Conservation (phyloP, 2,113 vertebrate species). For the Gymnarchus niloticus region DNA sequence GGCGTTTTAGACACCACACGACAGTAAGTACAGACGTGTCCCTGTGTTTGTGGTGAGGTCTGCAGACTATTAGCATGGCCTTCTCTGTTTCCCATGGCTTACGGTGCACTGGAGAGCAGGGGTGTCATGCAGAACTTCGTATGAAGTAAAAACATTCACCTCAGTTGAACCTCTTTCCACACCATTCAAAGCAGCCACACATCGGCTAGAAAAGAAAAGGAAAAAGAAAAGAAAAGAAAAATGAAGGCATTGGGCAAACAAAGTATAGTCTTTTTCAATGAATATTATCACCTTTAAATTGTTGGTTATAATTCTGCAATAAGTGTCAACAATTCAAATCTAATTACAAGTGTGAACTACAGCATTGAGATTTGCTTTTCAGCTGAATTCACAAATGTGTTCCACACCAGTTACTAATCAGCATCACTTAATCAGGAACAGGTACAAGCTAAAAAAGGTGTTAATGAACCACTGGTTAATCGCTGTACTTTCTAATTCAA, state of each 20-base stretch:
- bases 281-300: constrained; percentile 32
- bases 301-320: constrained; percentile 26
- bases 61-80: background rate
- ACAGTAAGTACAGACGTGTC: background rate
- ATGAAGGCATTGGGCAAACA: constrained; percentile 6
- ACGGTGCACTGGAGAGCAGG: background rate
- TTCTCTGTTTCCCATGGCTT: background rate
- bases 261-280: constrained; percentile 14
- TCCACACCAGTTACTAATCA: constrained; percentile 28
- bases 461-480: constrained; percentile 29
- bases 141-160: background rate
- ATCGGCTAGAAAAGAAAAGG: background rate
- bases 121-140: background rate
- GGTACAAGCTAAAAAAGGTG: constrained; percentile 28
- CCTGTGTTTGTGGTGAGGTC: background rate
- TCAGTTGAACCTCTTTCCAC: background rate
- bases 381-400: constrained; percentile 29
- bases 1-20: background rate
- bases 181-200: background rate
- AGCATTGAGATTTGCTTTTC: constrained; percentile 17
- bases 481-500: constrained; percentile 23
- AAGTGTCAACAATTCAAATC: constrained; percentile 30
- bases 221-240: background rate
- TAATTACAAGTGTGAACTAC: constrained; percentile 29
- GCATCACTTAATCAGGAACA: constrained; percentile 16